Base-by-base conservation (phyloP, 2,888 invertebrate genomes). In the Zygaena filipendulae region DNA sequence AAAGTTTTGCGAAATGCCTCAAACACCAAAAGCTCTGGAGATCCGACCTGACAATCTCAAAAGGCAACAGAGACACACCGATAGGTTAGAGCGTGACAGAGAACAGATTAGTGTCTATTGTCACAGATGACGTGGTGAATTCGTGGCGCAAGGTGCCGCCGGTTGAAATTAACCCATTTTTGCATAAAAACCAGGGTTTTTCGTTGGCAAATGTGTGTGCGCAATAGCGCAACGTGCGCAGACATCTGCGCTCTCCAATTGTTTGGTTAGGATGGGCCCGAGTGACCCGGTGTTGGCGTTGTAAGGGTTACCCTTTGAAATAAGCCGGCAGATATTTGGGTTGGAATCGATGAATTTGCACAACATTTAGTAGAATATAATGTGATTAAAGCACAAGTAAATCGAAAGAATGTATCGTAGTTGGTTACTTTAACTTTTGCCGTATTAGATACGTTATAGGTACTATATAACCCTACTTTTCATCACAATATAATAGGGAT, bases 81-180 rank as follows among this genome's bases (percentile, higher is more conserved):
- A 49, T 44, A 37, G 21, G 39, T 29, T 23, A 37, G 54, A 64
- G 52, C 27, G 55, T 48, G 62, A 63, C 42, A 43, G 35, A 38
- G 38, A 36, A 36, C 43, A 59, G 70, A 74, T 72, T 71, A 68
- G 51, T 48, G 52, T 32, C 52, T 49, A 66, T 69, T 71, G 66
- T 69, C 50, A 52, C 23, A 42, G 51, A 59, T 67, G 69, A 67
- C 58, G 59, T 41, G 42, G 50, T 59, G 53, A 58, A 58, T 60
- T 52, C 40, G 54, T 36, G 43, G 39, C 43, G 72, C 74, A 77
- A 77, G 75, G 75, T 77, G 75, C 62, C n/a, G n/a, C n/a, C n/a
- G n/a, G n/a, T n/a, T n/a, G n/a, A 61, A 44, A 45, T 37, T 58
- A 72, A 71, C 72, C 70, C 71, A 72, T 72, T 74, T 72, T 68